A percentile compares a stretch with the other conserved stretches of the same genome.
phyloP scores from a whole-genome alignment of 2,797 vertebrate genomes.

The Kryptopterus vitreolus region DNA sequence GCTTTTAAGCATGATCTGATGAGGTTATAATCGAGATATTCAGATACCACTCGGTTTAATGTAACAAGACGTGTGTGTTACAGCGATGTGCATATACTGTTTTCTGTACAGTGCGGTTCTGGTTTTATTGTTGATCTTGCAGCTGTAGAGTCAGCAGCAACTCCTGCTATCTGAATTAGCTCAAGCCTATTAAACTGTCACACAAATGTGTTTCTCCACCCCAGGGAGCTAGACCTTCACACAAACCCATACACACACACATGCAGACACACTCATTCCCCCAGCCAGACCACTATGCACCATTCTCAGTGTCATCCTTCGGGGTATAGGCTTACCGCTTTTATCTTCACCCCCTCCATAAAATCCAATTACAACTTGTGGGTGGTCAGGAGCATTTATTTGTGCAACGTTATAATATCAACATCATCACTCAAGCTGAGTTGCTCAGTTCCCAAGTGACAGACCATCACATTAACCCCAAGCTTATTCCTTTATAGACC shows the following conservation, averaged over 20 bases:
- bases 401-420: conserved; percentile 12
- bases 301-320: conserved; percentile 9
- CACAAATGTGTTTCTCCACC: conserved; percentile 25
- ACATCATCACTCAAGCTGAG: neutral
- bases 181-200: conserved; percentile 65
- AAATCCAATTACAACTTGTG: conserved; percentile 34
- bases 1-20: neutral
- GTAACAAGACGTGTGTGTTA: neutral
- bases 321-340: conserved; percentile 34
- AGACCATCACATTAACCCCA: conserved; percentile 12
- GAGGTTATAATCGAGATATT: neutral
- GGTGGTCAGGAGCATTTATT: conserved; percentile 22
- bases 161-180: conserved; percentile 59
- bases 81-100: conserved; percentile 1
- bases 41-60: neutral
- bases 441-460: neutral
- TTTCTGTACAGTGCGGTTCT: conserved; percentile 7
- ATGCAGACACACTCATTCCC: conserved; percentile 20
- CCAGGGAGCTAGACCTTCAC: conserved; percentile 39
- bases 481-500: conserved; percentile 22
- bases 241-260: conserved; percentile 14
- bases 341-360: neutral
- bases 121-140: conserved; percentile 44
- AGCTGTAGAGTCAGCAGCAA: conserved; percentile 66
- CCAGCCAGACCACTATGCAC: conserved; percentile 25